phyloP scores from a whole-genome alignment of 2,888 invertebrate species.

The Monopis laevigella region DNA sequence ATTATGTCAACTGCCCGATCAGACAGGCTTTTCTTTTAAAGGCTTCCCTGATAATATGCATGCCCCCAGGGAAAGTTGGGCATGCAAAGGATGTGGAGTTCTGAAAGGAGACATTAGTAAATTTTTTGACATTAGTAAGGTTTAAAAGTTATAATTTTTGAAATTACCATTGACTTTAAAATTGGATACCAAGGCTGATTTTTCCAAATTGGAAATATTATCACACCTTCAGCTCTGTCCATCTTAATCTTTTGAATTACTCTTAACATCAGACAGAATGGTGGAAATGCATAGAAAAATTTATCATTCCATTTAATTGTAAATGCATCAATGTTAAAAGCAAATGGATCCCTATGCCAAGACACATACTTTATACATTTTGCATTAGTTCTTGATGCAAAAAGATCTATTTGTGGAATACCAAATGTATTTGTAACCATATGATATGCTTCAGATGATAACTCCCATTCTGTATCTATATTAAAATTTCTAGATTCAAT shows the following conservation, averaged over 20 bases:
- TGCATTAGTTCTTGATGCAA: conserved; percentile 9
- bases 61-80: conserved; percentile 15
- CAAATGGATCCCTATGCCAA: conserved; percentile 11
- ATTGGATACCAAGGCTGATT: conserved; percentile 16
- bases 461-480: conserved; percentile 12
- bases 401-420: conserved; percentile 7
- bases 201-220: conserved; percentile 16
- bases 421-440: not conserved
- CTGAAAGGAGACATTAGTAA: conserved; percentile 16
- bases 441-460: not conserved
- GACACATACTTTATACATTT: conserved; percentile 11
- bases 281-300: conserved; percentile 18
- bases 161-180: conserved; percentile 9
- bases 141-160: no score
- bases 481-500: conserved; percentile 10
- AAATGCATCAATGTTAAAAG: conserved; percentile 11
- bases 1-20: conserved; percentile 2
- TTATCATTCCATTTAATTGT: conserved; percentile 6
- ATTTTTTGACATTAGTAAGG: no score
- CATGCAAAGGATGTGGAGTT: conserved; percentile 14
- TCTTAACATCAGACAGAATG: conserved; percentile 15
- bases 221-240: conserved; percentile 13
- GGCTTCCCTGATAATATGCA: conserved; percentile 14
- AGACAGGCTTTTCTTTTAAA: conserved; percentile 8
- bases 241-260: conserved; percentile 14